Conservation (phyloP, 2,888 invertebrate species). For the Glyphotaelius pellucidus region DNA sequence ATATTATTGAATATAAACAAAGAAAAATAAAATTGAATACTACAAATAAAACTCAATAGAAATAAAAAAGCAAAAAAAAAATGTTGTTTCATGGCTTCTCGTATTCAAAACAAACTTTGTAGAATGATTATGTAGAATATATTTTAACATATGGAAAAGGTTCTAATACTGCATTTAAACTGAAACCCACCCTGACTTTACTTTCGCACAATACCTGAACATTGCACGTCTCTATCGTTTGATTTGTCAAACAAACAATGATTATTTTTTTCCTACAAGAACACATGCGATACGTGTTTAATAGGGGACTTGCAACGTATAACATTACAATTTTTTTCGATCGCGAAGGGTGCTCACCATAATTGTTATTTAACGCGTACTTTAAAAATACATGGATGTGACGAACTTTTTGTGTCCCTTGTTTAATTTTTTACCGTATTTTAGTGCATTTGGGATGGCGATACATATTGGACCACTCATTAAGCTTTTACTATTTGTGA, state of each 20-base stretch:
- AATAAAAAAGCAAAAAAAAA: too few relatives aligned
- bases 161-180: not conserved
- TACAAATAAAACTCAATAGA: too few relatives aligned
- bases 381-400: not conserved
- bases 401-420: not conserved
- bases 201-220: not conserved
- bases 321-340: not conserved
- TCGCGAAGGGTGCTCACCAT: not conserved
- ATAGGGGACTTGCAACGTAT: constrained; percentile 2
- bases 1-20: too few relatives aligned
- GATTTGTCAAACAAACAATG: constrained; percentile 38
- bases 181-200: not conserved
- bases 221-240: constrained; percentile 53
- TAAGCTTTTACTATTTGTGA: not conserved
- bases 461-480: not conserved
- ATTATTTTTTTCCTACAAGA: not conserved
- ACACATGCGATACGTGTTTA: not conserved
- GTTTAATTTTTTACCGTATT: not conserved
- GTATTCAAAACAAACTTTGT: too few relatives aligned
- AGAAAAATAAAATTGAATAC: too few relatives aligned
- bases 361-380: not conserved
- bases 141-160: not conserved
- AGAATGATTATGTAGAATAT: not conserved
- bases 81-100: too few relatives aligned
- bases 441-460: not conserved